These are phyloP conservation scores for Potorous gilbertii DNA, from an alignment of 2,797 vertebrate genomes.

Conservation along the genomic window DNA sequence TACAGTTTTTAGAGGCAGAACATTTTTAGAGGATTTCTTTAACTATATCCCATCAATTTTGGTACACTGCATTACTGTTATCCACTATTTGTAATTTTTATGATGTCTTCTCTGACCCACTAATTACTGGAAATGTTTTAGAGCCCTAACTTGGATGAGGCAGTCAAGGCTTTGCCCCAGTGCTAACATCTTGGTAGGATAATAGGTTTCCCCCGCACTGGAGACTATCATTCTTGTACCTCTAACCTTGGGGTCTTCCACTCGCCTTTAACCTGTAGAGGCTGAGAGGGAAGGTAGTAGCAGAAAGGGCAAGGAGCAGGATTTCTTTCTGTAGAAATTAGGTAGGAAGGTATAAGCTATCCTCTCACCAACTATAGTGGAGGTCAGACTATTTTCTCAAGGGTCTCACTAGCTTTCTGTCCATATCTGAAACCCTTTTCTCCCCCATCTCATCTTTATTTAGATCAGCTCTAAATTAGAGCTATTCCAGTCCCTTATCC, in stretches of 20 bases:
- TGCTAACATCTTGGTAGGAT: neutral
- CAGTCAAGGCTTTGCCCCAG: neutral
- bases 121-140: neutral
- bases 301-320: neutral
- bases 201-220: neutral
- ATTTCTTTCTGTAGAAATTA: neutral
- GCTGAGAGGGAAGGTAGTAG: neutral
- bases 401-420: neutral
- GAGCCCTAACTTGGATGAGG: neutral
- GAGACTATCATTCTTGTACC: neutral
- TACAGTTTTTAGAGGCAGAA: neutral
- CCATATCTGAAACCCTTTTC: neutral
- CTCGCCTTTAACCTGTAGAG: neutral
- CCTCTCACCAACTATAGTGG: neutral
- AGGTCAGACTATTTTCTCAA: neutral
- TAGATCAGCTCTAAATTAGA: neutral
- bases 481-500: neutral
- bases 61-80: neutral
- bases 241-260: neutral
- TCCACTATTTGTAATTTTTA: neutral
- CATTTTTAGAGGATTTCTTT: neutral
- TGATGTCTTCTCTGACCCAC: neutral
- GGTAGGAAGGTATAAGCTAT: neutral
- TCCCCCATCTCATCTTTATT: neutral
- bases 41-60: neutral